A percentile compares a stretch with the other conserved stretches of the same genome.
Conservation (phyloP, 2,797 vertebrate species). For the Macropus fuliginosus region DNA sequence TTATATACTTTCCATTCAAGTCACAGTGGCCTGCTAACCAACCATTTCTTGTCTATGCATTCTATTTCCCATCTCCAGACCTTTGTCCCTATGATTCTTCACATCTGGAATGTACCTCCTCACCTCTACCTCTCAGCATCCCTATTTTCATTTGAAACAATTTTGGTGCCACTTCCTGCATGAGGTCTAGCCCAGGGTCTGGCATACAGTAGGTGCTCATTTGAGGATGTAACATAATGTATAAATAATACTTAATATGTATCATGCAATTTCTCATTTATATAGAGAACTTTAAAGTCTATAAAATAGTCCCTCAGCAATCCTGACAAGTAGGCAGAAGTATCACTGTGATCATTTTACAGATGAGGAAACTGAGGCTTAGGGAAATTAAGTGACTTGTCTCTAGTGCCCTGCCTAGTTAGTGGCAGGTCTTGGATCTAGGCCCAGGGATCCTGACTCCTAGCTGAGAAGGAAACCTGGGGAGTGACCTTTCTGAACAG, state of each 20-base stretch:
- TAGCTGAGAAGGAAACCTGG: not conserved
- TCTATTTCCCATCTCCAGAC: not conserved
- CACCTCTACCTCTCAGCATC: not conserved
- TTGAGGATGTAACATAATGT: not conserved
- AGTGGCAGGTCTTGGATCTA: not conserved
- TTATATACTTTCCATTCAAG: not conserved
- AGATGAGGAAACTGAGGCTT: not conserved
- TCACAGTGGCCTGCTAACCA: not conserved
- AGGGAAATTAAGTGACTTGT: not conserved
- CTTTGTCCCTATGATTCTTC: not conserved
- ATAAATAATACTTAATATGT: not conserved
- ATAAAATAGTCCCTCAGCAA: not conserved
- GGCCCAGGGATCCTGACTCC: not conserved
- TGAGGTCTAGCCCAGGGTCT: not conserved
- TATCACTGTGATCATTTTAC: not conserved
- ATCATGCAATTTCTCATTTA: not conserved
- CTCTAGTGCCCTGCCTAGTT: not conserved
- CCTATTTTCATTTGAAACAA: not conserved
- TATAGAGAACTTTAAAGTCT: not conserved
- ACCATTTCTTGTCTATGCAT: not conserved
- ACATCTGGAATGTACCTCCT: not conserved
- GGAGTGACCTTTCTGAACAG: not conserved
- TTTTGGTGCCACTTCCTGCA: not conserved
- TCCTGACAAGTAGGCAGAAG: not conserved
- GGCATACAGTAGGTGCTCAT: not conserved